These are phyloP conservation scores for Equus przewalskii DNA, from an alignment of 2,113 vertebrate genomes.

Conservation along the genomic window DNA sequence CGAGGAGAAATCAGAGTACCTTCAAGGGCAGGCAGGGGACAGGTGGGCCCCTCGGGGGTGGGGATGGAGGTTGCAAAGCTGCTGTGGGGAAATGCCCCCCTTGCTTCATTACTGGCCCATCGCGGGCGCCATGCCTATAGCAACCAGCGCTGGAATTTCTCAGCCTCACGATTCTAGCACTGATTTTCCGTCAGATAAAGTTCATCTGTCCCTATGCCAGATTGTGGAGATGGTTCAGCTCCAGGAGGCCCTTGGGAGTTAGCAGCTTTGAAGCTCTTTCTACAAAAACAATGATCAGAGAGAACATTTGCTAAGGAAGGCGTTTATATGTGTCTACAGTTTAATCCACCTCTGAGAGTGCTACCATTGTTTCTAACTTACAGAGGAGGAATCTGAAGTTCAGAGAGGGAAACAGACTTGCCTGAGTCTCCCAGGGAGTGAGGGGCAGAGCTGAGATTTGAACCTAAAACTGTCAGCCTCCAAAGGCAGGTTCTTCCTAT, in stretches of 20 bases:
- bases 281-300: not conserved
- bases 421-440: not conserved
- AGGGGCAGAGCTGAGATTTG: not conserved
- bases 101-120: not conserved
- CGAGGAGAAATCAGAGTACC: slow-evolving; percentile 30
- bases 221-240: not conserved
- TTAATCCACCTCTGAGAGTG: not conserved
- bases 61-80: not conserved
- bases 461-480: slow-evolving; percentile 27
- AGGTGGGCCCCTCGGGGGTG: not conserved
- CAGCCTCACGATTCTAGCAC: not conserved
- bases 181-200: not conserved
- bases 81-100: not conserved
- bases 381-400: not conserved
- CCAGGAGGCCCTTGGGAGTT: not conserved
- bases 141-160: not conserved
- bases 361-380: not conserved
- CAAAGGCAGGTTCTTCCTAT: not conserved
- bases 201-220: not conserved
- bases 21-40: not conserved
- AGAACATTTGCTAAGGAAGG: not conserved
- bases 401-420: not conserved
- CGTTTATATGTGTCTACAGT: accelerated
- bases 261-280: not conserved
- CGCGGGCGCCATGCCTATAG: accelerated